phyloP scores from a whole-genome alignment of 2,797 vertebrate genomes.

The Phrynocephalus vlangalii region DNA sequence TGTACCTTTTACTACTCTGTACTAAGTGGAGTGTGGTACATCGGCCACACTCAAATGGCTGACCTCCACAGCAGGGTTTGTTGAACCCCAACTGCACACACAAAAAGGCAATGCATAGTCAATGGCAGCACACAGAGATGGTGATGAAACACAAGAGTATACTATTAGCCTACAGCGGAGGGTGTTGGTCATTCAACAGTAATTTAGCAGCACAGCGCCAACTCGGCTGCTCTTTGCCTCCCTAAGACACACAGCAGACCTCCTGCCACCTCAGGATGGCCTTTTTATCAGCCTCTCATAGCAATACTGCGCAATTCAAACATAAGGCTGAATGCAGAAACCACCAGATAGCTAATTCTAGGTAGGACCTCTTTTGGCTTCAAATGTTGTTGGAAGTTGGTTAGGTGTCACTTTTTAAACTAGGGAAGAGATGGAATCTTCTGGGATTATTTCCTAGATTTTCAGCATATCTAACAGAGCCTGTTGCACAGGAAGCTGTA shows the following conservation, averaged over 20 bases:
- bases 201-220: too few species aligned
- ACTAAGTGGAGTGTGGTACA: too few species aligned
- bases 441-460: not conserved
- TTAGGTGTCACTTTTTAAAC: not conserved
- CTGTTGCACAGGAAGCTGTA: not conserved
- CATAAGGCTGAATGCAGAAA: not conserved
- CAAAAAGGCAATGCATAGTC: not conserved
- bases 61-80: too few species aligned
- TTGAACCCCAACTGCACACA: too few species aligned
- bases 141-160: not conserved
- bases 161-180: not conserved
- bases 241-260: not conserved
- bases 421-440: not conserved
- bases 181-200: not conserved
- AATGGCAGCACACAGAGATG: not conserved
- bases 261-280: too few species aligned
- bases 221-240: not conserved
- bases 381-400: not conserved
- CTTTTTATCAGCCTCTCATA: not conserved
- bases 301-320: not conserved
- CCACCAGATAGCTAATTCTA: not conserved
- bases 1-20: too few species aligned
- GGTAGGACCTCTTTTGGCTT: not conserved
- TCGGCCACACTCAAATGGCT: too few species aligned
- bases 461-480: not conserved